phyloP scores from a whole-genome alignment of 1,140 invertebrate genomes.

The Sweltsa coloradensis region DNA sequence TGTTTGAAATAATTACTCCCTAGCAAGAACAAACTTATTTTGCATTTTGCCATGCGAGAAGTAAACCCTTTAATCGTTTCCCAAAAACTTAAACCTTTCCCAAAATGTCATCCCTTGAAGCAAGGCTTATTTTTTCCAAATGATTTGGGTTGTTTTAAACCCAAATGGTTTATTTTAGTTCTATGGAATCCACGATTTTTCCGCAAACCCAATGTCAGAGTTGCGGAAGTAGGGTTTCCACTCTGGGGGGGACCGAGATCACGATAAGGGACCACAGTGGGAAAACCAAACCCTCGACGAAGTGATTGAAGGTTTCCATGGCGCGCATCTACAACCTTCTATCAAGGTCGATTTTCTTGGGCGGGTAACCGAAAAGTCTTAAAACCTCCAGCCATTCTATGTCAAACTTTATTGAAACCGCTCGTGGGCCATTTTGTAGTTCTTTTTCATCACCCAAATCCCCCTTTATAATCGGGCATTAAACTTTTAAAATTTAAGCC shows the following conservation, averaged over 20 bases:
- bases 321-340: conserved; percentile 75
- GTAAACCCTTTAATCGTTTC: no score
- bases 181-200: conserved; percentile 73
- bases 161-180: conserved; percentile 44
- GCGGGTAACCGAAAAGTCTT: conserved; percentile 82
- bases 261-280: conserved; percentile 77
- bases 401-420: no score
- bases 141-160: not conserved
- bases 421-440: no score
- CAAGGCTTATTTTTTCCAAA: no score
- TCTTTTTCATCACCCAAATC: no score
- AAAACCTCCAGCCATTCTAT: conserved; percentile 84
- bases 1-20: no score
- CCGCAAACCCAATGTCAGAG: conserved; percentile 68
- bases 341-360: conserved; percentile 71
- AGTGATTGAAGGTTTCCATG: conserved; percentile 72
- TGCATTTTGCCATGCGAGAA: no score
- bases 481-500: no score
- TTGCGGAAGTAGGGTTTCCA: conserved; percentile 49
- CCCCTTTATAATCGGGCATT: no score
- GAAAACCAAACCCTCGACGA: conserved; percentile 82
- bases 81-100: no score
- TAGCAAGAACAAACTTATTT: no score
- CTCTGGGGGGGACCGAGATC: conserved; percentile 68
- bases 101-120: no score